Evolutionary conservation across 2,113 vertebrate genomes (phyloP).

Genomic region (Aldabrachelys gigantea): DNA sequence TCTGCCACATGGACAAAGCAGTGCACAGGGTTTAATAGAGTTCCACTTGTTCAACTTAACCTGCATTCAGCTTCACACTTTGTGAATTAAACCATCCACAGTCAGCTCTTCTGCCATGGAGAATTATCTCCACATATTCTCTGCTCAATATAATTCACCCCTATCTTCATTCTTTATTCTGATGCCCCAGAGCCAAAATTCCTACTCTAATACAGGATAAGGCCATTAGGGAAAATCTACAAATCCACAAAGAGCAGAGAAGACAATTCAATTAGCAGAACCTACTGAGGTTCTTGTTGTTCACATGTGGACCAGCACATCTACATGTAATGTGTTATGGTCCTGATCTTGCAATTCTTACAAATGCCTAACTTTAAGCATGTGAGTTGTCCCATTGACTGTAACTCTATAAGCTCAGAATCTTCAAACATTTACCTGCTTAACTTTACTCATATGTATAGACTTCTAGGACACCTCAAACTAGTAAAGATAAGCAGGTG

Average conservation of each 20-base stretch:
- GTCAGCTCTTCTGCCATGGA: background rate
- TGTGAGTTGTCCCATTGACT: background rate
- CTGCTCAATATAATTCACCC: background rate
- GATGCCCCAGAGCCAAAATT: rapidly evolving
- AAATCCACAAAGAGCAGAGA: background rate
- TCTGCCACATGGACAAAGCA: background rate
- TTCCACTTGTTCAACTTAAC: too few species aligned
- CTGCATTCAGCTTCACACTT: background rate
- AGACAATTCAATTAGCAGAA: background rate
- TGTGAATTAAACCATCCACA: background rate
- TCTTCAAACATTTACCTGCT: background rate
- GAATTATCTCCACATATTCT: background rate
- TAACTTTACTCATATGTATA: constrained; percentile 1
- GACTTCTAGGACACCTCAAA: background rate
- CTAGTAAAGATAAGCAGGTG: background rate
- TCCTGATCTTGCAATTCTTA: background rate
- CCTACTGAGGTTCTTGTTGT: background rate
- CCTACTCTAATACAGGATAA: background rate
- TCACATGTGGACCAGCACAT: background rate
- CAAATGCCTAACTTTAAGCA: background rate
- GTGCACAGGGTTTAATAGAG: background rate
- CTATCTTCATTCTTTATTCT: background rate
- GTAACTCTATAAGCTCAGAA: background rate
- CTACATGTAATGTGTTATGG: background rate
- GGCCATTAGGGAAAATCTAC: background rate